Evolutionary conservation across 2,888 invertebrate genomes (phyloP), one percentile per base, ranked within the genome.

Genomic region (Nebria salina): DNA sequence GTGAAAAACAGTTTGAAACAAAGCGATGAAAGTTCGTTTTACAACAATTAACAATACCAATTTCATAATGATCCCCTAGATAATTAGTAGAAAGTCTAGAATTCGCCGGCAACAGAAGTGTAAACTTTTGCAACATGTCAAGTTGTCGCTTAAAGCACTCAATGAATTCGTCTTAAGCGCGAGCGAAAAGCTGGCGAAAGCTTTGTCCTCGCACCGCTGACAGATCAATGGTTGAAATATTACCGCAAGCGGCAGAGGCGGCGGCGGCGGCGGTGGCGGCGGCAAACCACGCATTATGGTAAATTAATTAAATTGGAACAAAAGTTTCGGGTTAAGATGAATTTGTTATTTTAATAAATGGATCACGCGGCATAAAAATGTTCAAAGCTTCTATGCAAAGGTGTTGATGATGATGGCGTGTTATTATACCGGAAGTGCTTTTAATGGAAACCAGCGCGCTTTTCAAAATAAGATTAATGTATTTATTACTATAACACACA

Each of bases 341-440:
- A 54, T 54, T 54, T 54, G 54, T 54, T 54, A 54, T 54, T 54
- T 54, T 54, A 54, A 54, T 54, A 54, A 54, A 54, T 54, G 54
- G 54, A 54, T 54, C 54, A 13, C 54, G 54, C 34, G 34, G 34
- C 4, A 13, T 54, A 54, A 54, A 54, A 54, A 54, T 54, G 54
- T 54, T 11, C 8, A 54, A 54, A 54, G 54, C 11, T 54, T 7
- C 54, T 54, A 34, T 34, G 54, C 2, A 7, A 11, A 54, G 54
- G 54, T 54, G 54, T 5, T 34, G 34, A 34, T 34, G 34, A 34
- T 34, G 34, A 34, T 34, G 54, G 54, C 54, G 8, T 54, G 54
- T 54, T 54, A 54, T 54, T 54, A 54, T 54, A 54, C 54, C 54
- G 54, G 54, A 54, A 54, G 54, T 54, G 54, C 54, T 54, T 54